Conservation (phyloP, 1,140 invertebrate genomes). For the Euwallacea similis region DNA sequence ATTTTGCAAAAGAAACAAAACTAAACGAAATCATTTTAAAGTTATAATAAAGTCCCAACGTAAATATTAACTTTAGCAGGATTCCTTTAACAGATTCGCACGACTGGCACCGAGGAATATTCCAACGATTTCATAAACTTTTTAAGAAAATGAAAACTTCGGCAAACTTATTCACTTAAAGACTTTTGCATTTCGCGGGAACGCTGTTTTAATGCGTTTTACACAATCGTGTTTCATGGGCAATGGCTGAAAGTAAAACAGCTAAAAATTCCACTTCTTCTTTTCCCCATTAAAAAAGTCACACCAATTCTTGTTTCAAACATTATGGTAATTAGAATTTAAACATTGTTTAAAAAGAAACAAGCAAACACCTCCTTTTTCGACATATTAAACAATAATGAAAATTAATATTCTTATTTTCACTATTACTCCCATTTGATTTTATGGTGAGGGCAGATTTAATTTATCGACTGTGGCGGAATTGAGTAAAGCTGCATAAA, state of each 20-base stretch:
- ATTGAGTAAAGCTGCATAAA: no score
- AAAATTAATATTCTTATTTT: no score
- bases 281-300: background rate
- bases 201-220: constrained; percentile 10
- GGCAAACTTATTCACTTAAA: constrained; percentile 12
- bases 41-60: constrained; percentile 16
- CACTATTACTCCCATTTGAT: no score
- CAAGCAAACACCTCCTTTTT: no score
- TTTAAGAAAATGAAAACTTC: constrained; percentile 16
- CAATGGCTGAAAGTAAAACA: background rate
- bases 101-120: constrained; percentile 12
- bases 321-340: no score
- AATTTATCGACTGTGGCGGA: no score
- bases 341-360: no score
- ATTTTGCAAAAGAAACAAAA: no score
- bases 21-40: constrained; percentile 4
- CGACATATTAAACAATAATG: no score
- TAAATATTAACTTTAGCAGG: constrained; percentile 15
- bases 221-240: constrained; percentile 5
- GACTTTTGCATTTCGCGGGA: constrained; percentile 8
- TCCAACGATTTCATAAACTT: constrained; percentile 3
- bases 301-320: no score
- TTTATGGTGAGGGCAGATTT: no score
- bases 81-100: constrained; percentile 8
- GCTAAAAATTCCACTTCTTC: background rate